Conservation (phyloP, 2,797 vertebrate genomes). For the Chiloscyllium punctatum region DNA sequence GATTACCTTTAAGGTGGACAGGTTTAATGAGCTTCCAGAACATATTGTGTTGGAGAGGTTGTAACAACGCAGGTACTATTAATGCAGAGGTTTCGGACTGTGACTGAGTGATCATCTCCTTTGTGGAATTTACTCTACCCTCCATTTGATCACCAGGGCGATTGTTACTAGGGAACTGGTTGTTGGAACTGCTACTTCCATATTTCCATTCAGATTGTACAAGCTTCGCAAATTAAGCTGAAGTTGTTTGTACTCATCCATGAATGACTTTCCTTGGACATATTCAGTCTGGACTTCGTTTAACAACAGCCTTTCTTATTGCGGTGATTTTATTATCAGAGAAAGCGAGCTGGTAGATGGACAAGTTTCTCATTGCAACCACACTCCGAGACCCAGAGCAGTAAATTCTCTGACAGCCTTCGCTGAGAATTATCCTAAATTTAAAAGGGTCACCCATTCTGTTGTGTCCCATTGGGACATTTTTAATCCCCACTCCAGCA, state of each 20-base stretch:
- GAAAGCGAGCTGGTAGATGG: not conserved
- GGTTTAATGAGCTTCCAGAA: not conserved
- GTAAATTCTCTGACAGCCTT: not conserved
- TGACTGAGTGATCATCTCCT: not conserved
- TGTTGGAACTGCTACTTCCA: not conserved
- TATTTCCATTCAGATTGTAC: not conserved
- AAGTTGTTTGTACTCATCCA: not conserved
- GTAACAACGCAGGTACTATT: not conserved
- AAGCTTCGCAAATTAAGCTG: not conserved
- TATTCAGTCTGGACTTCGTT: not conserved
- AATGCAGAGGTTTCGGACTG: not conserved
- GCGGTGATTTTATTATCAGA: not conserved
- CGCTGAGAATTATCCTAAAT: not conserved
- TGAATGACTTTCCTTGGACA: not conserved
- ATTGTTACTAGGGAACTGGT: conserved; percentile 19
- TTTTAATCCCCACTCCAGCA: not conserved
- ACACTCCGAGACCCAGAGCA: not conserved
- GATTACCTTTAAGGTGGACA: not conserved
- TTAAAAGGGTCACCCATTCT: not conserved
- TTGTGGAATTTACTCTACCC: not conserved
- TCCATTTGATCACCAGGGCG: not conserved
- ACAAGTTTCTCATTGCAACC: not conserved
- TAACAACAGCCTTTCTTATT: not conserved
- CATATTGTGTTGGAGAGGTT: not conserved
- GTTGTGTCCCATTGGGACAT: not conserved